A percentile compares a stretch with the other conserved stretches of the same genome.
phyloP scores from a whole-genome alignment of 1,140 invertebrate species.

The Bacillus rossius region DNA sequence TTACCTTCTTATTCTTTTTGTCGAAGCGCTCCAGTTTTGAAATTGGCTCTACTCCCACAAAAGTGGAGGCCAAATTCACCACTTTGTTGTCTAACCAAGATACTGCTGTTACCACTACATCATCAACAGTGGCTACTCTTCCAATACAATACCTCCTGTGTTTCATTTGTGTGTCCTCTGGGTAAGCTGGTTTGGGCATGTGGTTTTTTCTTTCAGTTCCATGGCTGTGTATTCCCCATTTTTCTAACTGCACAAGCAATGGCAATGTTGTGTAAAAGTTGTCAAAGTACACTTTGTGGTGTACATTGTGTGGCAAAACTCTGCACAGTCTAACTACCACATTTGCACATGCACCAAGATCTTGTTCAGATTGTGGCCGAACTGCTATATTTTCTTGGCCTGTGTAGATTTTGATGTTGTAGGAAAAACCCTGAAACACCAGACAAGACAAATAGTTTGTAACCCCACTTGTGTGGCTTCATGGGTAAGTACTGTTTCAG shows the following conservation, averaged over 20 bases:
- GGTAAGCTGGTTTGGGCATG: conserved; percentile 30
- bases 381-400: conserved; percentile 19
- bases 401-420: conserved; percentile 25
- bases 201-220: conserved; percentile 31
- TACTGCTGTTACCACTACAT: not conserved
- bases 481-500: conserved; percentile 34
- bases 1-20: conserved; percentile 8
- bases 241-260: conserved; percentile 28
- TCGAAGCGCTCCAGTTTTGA: conserved; percentile 18
- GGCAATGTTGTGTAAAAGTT: conserved; percentile 33
- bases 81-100: conserved; percentile 36
- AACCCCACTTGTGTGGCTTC: conserved; percentile 35
- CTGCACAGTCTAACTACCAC: conserved; percentile 26
- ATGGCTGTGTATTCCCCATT: conserved; percentile 28
- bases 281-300: conserved; percentile 33
- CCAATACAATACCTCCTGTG: not conserved
- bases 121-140: not conserved
- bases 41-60: conserved; percentile 28
- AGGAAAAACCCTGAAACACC: conserved; percentile 24
- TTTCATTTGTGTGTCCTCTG: conserved; percentile 33
- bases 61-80: conserved; percentile 32
- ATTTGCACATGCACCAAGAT: conserved; percentile 30
- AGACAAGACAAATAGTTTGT: conserved; percentile 30
- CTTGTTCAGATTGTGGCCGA: conserved; percentile 25
- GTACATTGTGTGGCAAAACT: conserved; percentile 25